These are phyloP conservation scores for Acromyrmex echinatior DNA, from an alignment of 1,140 invertebrate genomes.

Conservation along the genomic window DNA sequence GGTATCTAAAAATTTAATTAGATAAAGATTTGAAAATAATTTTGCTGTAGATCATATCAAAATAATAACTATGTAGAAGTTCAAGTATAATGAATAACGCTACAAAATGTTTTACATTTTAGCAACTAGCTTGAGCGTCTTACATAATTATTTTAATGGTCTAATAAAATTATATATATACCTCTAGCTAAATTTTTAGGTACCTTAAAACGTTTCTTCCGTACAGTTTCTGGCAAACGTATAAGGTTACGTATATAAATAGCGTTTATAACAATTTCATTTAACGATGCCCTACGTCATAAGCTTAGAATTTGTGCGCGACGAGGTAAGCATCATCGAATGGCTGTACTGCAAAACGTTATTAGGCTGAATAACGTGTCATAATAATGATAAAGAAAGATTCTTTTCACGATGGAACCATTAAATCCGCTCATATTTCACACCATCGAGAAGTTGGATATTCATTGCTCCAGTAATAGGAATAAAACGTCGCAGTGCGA, in stretches of 20 bases:
- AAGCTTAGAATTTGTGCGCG: slow-evolving; percentile 24
- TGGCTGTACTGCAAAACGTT: slow-evolving; percentile 6
- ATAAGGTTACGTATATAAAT: neutral
- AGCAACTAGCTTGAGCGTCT: too few relatives aligned
- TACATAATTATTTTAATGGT: too few relatives aligned
- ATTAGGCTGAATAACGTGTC: slow-evolving; percentile 27
- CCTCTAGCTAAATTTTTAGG: too few relatives aligned
- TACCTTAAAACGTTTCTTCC: too few relatives aligned
- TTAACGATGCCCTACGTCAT: slow-evolving; percentile 2
- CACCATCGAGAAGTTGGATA: slow-evolving; percentile 26
- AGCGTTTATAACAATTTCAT: neutral
- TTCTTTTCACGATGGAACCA: neutral
- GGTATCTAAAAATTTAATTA: too few relatives aligned
- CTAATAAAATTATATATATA: too few relatives aligned
- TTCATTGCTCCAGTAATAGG: neutral
- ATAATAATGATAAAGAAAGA: neutral
- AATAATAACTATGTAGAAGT: too few relatives aligned
- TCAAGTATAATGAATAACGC: too few relatives aligned
- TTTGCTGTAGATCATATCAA: too few relatives aligned
- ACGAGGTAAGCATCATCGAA: slow-evolving; percentile 4
- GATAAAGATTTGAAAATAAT: too few relatives aligned
- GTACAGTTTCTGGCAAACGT: neutral
- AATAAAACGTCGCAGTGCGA: slow-evolving; percentile 16
- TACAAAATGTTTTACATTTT: too few relatives aligned
- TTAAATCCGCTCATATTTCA: slow-evolving; percentile 36